Evolutionary conservation across 2,113 vertebrate species (phyloP).

Genomic region (Pituophis catenifer): DNA sequence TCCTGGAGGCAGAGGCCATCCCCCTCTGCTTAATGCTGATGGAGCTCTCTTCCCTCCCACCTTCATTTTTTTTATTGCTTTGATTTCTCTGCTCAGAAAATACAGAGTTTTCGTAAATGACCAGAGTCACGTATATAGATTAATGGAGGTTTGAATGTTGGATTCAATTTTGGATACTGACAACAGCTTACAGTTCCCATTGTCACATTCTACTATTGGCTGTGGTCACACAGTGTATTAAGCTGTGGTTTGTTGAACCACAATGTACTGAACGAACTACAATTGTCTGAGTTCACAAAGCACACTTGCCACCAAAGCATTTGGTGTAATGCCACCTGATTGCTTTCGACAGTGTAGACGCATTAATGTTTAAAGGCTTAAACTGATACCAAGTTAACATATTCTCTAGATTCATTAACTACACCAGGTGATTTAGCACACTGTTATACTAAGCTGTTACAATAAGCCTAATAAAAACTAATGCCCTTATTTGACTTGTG

Average conservation of each 20-base stretch:
- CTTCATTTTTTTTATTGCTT: neutral
- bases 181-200: neutral
- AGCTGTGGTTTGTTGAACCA: neutral
- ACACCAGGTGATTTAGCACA: neutral
- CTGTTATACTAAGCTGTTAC: neutral
- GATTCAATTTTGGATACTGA: neutral
- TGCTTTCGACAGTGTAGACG: neutral
- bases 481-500: neutral
- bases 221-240: neutral
- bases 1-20: neutral
- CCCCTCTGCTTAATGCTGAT: neutral
- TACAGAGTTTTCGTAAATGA: neutral
- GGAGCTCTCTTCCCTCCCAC: neutral
- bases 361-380: neutral
- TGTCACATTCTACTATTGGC: neutral
- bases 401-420: neutral
- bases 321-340: neutral
- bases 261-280: neutral
- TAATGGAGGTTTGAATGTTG: neutral
- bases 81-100: neutral
- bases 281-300: neutral
- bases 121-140: neutral
- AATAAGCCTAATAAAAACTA: neutral
- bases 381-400: neutral
- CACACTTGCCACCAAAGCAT: neutral